Conservation (phyloP, 2,888 invertebrate genomes). For the Teleiodes luculella region DNA sequence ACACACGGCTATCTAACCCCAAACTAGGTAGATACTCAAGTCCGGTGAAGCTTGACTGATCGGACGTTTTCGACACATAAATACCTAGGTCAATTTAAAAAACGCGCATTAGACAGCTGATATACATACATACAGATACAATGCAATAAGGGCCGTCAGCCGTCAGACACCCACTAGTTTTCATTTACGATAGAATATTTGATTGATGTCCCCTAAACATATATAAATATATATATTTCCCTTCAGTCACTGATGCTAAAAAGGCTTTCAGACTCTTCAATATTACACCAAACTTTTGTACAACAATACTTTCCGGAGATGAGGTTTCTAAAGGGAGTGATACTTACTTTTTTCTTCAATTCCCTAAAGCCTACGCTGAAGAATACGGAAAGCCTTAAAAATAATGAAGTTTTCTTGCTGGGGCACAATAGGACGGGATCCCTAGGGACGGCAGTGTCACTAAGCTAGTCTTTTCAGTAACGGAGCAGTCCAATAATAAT, state of each 20-base stretch:
- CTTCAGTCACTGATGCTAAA: background rate
- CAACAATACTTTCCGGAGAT: background rate
- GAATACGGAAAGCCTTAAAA: conserved; percentile 9
- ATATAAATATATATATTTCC: no score
- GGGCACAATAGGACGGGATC: background rate
- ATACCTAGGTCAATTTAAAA: no score
- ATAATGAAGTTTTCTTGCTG: conserved; percentile 8
- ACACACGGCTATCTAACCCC: no score
- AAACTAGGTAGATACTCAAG: no score
- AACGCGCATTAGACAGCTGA: no score
- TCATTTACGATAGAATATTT: no score
- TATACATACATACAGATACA: no score
- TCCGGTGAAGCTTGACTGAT: no score
- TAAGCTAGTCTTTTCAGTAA: background rate
- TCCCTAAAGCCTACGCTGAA: background rate
- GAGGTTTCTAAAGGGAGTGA: conserved; percentile 1
- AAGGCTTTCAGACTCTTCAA: background rate
- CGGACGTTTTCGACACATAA: no score
- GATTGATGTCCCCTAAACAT: no score
- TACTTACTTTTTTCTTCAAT: conserved; percentile 4
- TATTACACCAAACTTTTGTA: background rate
- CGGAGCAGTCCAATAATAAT: background rate
- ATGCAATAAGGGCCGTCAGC: no score
- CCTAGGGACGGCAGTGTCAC: conserved; percentile 3
- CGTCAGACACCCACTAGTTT: no score